Conservation (phyloP, 2,113 vertebrate species). For the Microtus montanus region DNA sequence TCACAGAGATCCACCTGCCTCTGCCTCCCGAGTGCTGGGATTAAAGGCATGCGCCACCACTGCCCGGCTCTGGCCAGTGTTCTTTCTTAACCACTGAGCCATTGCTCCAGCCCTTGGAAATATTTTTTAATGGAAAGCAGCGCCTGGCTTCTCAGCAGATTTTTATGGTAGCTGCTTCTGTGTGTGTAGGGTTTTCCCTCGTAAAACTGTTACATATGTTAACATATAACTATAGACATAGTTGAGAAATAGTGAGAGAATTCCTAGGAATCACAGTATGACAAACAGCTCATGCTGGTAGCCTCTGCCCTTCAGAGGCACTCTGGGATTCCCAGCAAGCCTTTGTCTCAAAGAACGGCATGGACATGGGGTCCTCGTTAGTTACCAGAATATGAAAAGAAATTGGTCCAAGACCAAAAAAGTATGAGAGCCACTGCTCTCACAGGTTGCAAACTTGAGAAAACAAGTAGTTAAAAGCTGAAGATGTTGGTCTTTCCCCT, state of each 20-base stretch:
- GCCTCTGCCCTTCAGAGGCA: not conserved
- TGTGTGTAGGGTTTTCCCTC: not conserved
- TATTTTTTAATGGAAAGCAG: not conserved
- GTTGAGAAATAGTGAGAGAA: not conserved
- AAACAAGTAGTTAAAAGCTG: not conserved
- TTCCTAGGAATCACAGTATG: not conserved
- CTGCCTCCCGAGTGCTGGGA: too few species aligned
- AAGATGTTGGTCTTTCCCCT: not conserved
- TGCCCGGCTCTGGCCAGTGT: too few species aligned
- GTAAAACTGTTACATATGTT: not conserved
- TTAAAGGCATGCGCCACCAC: too few species aligned
- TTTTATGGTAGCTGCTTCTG: slow-evolving; percentile 7
- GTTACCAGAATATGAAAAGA: not conserved
- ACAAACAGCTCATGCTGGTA: not conserved
- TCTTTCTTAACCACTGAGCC: not conserved
- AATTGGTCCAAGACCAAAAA: not conserved
- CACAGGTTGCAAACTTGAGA: not conserved
- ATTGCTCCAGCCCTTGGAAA: not conserved
- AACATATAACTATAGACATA: not conserved
- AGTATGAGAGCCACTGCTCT: not conserved
- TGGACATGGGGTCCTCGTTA: not conserved
- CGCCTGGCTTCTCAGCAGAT: not conserved
- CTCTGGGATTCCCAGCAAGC: not conserved
- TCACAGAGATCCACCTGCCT: too few species aligned
- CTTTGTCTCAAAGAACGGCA: not conserved